These are phyloP conservation scores for Pemphredon lugubris DNA, from an alignment of 2,888 invertebrate species.

Conservation along the genomic window DNA sequence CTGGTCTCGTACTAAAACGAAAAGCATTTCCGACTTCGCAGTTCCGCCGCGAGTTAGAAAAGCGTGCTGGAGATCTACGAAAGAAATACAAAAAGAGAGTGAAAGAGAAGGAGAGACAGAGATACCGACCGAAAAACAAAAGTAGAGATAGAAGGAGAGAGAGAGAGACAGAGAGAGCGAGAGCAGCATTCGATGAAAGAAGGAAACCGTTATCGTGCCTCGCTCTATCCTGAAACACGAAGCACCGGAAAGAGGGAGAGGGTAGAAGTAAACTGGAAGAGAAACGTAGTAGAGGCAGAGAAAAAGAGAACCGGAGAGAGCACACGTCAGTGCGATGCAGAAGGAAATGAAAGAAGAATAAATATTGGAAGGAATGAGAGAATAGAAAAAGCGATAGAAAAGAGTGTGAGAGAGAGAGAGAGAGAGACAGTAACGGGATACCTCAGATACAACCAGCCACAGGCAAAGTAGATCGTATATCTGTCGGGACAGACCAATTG, in stretches of 20 bases:
- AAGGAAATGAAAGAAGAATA: background rate
- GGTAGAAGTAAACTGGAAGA: background rate
- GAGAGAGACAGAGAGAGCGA: background rate
- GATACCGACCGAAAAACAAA: background rate
- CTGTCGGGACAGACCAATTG: constrained; percentile 67
- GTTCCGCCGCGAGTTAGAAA: constrained; percentile 35
- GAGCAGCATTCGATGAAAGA: background rate
- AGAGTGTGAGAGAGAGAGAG: constrained; percentile 56
- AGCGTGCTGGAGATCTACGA: constrained; percentile 40
- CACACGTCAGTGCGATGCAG: background rate
- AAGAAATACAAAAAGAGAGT: background rate
- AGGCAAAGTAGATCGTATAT: constrained; percentile 87
- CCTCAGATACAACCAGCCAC: constrained; percentile 93
- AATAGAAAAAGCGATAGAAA: constrained; percentile 19
- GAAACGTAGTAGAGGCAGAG: background rate
- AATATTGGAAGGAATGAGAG: background rate
- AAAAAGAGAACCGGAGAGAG: background rate
- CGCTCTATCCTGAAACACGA: background rate
- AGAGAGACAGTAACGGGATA: constrained; percentile 79
- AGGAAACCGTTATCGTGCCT: background rate
- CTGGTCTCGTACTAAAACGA: constrained; percentile 33
- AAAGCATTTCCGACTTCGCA: constrained; percentile 19
- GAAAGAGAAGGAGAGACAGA: background rate
- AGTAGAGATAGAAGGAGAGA: background rate
- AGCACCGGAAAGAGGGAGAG: background rate